phyloP scores from a whole-genome alignment of 2,113 vertebrate species.

The Callopanchax toddi region DNA sequence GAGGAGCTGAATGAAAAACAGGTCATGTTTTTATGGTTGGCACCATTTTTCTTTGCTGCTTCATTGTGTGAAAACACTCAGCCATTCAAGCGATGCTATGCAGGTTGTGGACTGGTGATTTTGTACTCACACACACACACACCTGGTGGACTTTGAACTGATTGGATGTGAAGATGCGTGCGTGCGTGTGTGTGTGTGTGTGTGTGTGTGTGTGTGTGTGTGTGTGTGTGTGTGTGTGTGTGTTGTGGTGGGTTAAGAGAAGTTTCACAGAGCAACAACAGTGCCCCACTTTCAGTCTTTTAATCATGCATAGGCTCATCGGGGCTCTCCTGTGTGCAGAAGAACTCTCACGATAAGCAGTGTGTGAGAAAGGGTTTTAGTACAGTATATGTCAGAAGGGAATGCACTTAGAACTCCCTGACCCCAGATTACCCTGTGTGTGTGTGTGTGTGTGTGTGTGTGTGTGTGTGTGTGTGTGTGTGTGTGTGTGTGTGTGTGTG shows the following conservation, averaged over 20 bases:
- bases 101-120: conserved; percentile 12
- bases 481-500: conserved; percentile 23
- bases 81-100: too few species aligned
- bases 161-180: neutral
- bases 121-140: conserved; percentile 9
- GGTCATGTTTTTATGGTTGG: too few species aligned
- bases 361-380: conserved; percentile 35
- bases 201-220: conserved; percentile 24
- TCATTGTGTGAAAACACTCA: too few species aligned
- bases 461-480: conserved; percentile 24
- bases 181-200: conserved; percentile 17
- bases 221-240: conserved; percentile 5
- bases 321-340: conserved; percentile 43
- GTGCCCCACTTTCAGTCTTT: conserved; percentile 74
- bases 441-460: conserved; percentile 31
- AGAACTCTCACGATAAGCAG: conserved; percentile 36
- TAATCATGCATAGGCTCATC: conserved; percentile 74
- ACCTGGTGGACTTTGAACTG: conserved; percentile 17
- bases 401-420: conserved; percentile 52
- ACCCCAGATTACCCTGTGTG: conserved; percentile 29
- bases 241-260: conserved; percentile 38
- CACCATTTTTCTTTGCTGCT: too few species aligned
- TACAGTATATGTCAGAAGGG: conserved; percentile 57
- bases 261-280: conserved; percentile 58
- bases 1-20: too few species aligned